These are phyloP conservation scores for Coluber constrictor DNA, from an alignment of 2,797 vertebrate species.

Conservation along the genomic window DNA sequence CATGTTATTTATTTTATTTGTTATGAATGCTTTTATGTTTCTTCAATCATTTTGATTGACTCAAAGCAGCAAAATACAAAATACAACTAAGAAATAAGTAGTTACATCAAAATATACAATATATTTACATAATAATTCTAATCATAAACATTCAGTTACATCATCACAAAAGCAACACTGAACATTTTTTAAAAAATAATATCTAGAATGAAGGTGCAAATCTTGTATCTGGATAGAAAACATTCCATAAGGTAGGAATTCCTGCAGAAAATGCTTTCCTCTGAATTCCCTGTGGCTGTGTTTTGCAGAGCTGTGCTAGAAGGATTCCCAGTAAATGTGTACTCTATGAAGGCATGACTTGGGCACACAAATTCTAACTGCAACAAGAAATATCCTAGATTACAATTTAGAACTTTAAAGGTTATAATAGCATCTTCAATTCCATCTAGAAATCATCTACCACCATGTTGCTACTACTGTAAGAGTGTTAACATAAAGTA, in stretches of 20 bases:
- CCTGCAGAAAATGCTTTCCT: background rate
- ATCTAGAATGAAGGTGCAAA: background rate
- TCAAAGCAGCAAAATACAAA: background rate
- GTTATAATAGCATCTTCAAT: background rate
- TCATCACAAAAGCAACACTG: background rate
- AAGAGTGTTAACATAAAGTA: background rate
- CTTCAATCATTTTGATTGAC: background rate
- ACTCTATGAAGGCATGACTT: background rate
- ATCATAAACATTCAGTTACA: background rate
- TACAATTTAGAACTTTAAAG: background rate
- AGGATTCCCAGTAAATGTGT: background rate
- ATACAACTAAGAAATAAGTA: background rate
- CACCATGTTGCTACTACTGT: background rate
- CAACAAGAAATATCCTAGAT: background rate
- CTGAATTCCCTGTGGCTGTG: background rate
- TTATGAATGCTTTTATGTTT: background rate
- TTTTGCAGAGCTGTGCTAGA: background rate
- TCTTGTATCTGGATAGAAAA: background rate
- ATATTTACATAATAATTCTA: background rate
- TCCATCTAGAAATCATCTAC: background rate
- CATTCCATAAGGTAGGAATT: background rate
- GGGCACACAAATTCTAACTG: background rate
- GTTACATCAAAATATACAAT: background rate
- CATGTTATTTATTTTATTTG: background rate
- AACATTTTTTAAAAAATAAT: background rate